Evolutionary conservation across 1,140 invertebrate genomes (phyloP).

Genomic region (Hycleus cichorii): DNA sequence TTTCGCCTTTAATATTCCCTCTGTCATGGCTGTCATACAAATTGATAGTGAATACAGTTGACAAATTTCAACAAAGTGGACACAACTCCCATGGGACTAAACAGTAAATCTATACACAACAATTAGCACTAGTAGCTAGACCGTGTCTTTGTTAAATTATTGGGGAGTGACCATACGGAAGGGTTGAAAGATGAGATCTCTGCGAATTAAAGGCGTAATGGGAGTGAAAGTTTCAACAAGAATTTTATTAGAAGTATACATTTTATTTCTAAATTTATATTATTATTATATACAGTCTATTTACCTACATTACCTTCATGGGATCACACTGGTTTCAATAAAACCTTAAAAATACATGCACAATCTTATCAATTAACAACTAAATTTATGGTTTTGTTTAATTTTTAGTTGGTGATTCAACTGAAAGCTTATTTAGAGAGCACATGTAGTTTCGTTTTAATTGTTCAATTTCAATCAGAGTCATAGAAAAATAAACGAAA

Average conservation of each 20-base stretch:
- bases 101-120: slow-evolving; percentile 14
- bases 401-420: neutral
- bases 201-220: too few relatives aligned
- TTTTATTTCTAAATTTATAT: slow-evolving; percentile 31
- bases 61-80: slow-evolving; percentile 23
- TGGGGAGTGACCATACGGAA: slow-evolving; percentile 24
- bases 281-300: slow-evolving; percentile 31
- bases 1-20: too few relatives aligned
- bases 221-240: neutral
- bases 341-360: slow-evolving; percentile 32
- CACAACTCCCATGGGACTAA: slow-evolving; percentile 7
- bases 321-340: slow-evolving; percentile 33
- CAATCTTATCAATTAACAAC: slow-evolving; percentile 20
- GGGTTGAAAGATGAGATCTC: slow-evolving; percentile 9
- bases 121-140: slow-evolving; percentile 21
- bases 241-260: slow-evolving; percentile 30
- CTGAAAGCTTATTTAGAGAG: too few relatives aligned
- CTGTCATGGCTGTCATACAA: neutral
- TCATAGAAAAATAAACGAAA: neutral
- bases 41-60: slow-evolving; percentile 13
- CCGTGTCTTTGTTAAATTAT: slow-evolving; percentile 21
- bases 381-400: neutral
- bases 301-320: slow-evolving; percentile 26
- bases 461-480: neutral
- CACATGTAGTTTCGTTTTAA: neutral